Conservation (phyloP, 2,113 vertebrate species). For the Oxyruncus cristatus region DNA sequence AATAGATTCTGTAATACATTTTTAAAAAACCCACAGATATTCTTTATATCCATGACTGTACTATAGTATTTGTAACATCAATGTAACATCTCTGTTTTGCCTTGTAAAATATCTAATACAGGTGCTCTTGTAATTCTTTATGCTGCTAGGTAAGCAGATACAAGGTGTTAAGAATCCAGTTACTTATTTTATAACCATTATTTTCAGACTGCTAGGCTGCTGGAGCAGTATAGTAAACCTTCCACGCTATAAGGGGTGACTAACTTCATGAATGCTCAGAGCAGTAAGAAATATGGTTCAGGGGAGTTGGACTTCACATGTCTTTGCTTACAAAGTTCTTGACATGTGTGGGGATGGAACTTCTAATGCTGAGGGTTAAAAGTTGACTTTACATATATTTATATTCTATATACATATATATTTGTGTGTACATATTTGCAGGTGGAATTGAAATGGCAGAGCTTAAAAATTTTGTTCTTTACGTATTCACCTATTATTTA, state of each 20-base stretch:
- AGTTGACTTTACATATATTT: neutral
- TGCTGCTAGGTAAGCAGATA: neutral
- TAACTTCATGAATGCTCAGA: neutral
- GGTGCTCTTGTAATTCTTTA: neutral
- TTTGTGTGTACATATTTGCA: neutral
- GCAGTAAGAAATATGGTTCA: neutral
- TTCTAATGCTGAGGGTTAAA: neutral
- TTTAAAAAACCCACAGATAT: accelerated
- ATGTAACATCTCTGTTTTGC: neutral
- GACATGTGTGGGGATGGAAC: neutral
- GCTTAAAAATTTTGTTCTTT: neutral
- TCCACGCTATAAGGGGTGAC: neutral
- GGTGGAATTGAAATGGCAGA: neutral
- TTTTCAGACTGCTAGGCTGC: neutral
- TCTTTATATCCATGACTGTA: neutral
- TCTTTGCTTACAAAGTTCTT: neutral
- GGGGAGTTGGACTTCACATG: neutral
- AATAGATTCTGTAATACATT: neutral
- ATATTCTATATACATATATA: neutral
- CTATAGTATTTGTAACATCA: neutral
- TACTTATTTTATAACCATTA: neutral
- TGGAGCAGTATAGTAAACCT: neutral
- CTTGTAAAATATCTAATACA: neutral
- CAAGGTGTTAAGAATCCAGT: neutral
- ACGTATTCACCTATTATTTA: neutral